Base-by-base conservation (phyloP, 2,113 vertebrate genomes). In the Hystrix brachyura region DNA sequence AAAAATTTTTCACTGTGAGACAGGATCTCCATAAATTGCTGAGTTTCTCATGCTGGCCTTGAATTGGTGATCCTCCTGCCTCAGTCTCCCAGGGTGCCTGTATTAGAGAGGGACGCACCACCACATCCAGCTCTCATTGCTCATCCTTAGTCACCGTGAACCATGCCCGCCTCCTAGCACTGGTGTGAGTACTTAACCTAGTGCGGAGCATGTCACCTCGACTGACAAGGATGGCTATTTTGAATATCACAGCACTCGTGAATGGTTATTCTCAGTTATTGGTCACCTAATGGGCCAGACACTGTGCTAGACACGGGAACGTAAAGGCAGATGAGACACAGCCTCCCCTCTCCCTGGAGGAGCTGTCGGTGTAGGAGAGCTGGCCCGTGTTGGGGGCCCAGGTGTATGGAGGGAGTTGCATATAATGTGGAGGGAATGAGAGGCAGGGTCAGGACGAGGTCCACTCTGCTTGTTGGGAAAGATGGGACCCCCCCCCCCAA, bases 231-330 rank as follows among this genome's bases (percentile, higher is more conserved):
- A 25, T 83, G 43, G 43, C 46, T 76, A 14, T 67, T 88, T 90
- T 96, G 17, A 87, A 69, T 69, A 55, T 62, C 9, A 9, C n/a
- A n/a, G 71, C 51, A 72, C 48, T 82, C 94, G 5, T 5, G 46
- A 21, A 34, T 82, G 78, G 64, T 53, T 62, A 38, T 29, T 96
- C 71, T 94, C 21, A 51, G n/a, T 92, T 92, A 15, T 1, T 80
- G 55, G 32, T 91, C 25, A 74, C 23, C 60, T 7, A 25, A 48
- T 15, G 69, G 87, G 17, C 51, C 71, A 55, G 27, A 43, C 34
- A 85, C 43, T 76, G 4, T 91, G 21, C 34, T 67, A 88, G 64
- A 53, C 51, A 32, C 21, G 15, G 6, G 27, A 15, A 14, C 48
- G 32, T 38, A 29, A 80, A 84, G 83, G n/a, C n/a, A 8, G 19